Evolutionary conservation across 2,797 vertebrate genomes (phyloP).

Genomic region (Lycodopsis pacificus): DNA sequence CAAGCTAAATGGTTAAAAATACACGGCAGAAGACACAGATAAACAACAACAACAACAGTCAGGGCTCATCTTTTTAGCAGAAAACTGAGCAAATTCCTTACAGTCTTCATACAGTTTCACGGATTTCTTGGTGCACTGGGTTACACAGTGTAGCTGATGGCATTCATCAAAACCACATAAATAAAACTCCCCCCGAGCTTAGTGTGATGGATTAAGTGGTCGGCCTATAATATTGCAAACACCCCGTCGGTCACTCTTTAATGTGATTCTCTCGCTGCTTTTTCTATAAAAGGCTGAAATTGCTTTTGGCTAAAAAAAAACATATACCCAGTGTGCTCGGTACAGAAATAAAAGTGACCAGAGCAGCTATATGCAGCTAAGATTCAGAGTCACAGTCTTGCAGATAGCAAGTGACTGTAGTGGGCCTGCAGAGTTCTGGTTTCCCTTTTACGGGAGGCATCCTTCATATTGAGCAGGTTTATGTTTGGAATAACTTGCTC

Average conservation of each 20-base stretch:
- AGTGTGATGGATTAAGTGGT: slow-evolving; percentile 51
- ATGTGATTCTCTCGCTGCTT: slow-evolving; percentile 30
- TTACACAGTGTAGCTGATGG: slow-evolving; percentile 28
- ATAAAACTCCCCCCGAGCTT: slow-evolving; percentile 58
- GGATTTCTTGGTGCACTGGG: slow-evolving; percentile 30
- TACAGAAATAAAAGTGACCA: slow-evolving; percentile 8
- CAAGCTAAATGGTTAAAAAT: not conserved
- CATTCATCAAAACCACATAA: slow-evolving; percentile 70
- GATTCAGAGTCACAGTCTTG: slow-evolving; percentile 16
- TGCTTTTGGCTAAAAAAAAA: slow-evolving; percentile 6
- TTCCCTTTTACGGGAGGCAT: slow-evolving; percentile 65
- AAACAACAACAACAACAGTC: not conserved
- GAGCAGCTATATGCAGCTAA: not conserved
- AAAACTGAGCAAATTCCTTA: slow-evolving; percentile 33
- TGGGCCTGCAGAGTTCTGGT: slow-evolving; percentile 21
- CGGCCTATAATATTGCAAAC: slow-evolving; percentile 44
- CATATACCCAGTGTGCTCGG: not conserved
- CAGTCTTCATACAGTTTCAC: slow-evolving; percentile 50
- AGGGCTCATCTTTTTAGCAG: slow-evolving; percentile 42
- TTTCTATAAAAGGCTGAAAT: slow-evolving; percentile 25
- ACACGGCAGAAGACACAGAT: not conserved
- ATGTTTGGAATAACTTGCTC: slow-evolving; percentile 51
- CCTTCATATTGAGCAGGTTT: slow-evolving; percentile 58
- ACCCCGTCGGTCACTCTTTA: slow-evolving; percentile 31
- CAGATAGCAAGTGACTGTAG: slow-evolving; percentile 9